Conservation (phyloP, 2,113 vertebrate genomes). For the Perccottus glenii region DNA sequence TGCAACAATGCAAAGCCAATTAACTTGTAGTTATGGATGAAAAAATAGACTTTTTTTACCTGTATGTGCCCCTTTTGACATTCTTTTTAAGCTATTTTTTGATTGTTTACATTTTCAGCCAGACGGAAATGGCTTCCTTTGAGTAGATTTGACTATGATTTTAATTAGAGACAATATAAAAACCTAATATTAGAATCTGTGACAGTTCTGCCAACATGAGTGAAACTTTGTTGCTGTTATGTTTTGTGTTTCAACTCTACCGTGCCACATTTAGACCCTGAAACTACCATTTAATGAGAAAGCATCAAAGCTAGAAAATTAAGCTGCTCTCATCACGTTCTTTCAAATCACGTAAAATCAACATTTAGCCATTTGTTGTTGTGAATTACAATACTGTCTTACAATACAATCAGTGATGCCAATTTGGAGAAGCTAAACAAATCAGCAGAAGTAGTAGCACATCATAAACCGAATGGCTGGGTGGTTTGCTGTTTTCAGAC, state of each 20-base stretch:
- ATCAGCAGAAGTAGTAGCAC: constrained; percentile 36
- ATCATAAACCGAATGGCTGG: constrained; percentile 37
- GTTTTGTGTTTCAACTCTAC: not conserved
- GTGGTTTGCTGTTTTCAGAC: constrained; percentile 31
- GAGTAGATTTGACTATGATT: too few relatives aligned
- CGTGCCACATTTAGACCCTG: not conserved
- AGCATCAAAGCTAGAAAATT: not conserved
- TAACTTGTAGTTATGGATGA: too few relatives aligned
- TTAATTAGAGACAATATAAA: too few relatives aligned
- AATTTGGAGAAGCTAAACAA: constrained; percentile 54
- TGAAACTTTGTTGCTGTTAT: not conserved
- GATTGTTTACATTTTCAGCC: too few relatives aligned
- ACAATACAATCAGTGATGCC: constrained; percentile 24
- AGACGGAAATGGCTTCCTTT: too few relatives aligned
- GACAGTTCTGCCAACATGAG: not conserved
- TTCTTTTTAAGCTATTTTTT: too few relatives aligned
- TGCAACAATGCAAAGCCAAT: too few relatives aligned
- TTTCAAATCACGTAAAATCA: not conserved
- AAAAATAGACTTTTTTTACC: too few relatives aligned
- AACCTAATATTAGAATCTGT: too few relatives aligned
- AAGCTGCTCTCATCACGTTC: not conserved
- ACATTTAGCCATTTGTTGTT: not conserved
- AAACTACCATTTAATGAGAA: not conserved
- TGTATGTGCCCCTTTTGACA: too few relatives aligned
- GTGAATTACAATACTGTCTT: not conserved